Conservation (phyloP, 2,113 vertebrate genomes). For the Opisthocomus hoazin region DNA sequence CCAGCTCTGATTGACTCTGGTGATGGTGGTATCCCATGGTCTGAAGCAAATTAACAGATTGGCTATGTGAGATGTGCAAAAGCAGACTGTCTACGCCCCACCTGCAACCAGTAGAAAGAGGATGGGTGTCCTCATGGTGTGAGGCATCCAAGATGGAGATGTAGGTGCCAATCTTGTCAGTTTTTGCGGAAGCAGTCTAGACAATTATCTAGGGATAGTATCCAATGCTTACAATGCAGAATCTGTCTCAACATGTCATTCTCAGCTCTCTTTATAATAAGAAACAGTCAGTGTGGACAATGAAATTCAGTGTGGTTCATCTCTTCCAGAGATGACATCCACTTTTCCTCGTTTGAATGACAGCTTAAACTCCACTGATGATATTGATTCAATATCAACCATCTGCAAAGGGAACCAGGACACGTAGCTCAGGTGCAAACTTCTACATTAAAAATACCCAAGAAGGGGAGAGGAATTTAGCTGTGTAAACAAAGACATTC, state of each 20-base stretch:
- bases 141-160: not conserved
- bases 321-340: not conserved
- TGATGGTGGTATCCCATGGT: not conserved
- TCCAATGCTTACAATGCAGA: not conserved
- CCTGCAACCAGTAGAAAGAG: not conserved
- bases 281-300: not conserved
- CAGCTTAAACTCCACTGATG: not conserved
- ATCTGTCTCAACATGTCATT: not conserved
- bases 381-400: not conserved
- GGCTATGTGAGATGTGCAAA: not conserved
- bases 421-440: not conserved
- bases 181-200: not conserved
- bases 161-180: not conserved
- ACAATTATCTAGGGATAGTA: not conserved
- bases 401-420: not conserved
- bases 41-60: not conserved
- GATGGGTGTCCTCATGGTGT: fast-evolving
- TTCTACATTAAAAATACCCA: not conserved
- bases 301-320: not conserved
- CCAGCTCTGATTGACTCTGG: not conserved
- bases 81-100: fast-evolving
- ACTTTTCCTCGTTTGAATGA: not conserved
- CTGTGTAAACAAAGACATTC: not conserved
- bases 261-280: not conserved
- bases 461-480: not conserved